Percentiles rank a stretch among this genome's conserved stretches.
These are phyloP conservation scores for Brachyrhaphis roseni DNA, from an alignment of 2,797 vertebrate species.

Conservation along the genomic window DNA sequence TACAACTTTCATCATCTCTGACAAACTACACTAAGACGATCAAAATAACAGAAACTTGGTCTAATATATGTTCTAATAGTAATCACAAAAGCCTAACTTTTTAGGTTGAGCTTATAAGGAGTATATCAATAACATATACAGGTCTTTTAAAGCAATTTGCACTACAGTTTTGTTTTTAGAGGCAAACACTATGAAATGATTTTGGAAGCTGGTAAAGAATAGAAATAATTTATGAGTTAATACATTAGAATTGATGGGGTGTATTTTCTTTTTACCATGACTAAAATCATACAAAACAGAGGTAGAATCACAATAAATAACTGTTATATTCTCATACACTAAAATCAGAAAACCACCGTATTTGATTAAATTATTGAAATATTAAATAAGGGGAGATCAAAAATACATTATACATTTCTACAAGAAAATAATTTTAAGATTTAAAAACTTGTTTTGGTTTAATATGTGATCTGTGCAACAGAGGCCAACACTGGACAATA, in stretches of 20 bases:
- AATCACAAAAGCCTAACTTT: neutral
- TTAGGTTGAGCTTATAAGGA: neutral
- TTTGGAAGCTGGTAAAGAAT: neutral
- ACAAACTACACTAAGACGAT: constrained; percentile 18
- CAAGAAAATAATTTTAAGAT: neutral
- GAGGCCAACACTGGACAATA: neutral
- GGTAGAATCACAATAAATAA: neutral
- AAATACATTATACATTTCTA: neutral
- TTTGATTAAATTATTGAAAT: neutral
- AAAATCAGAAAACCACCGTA: neutral
- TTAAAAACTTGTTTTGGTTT: neutral
- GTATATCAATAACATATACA: neutral
- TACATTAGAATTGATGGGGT: neutral
- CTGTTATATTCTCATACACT: neutral
- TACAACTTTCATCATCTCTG: constrained; percentile 72
- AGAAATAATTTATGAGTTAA: neutral
- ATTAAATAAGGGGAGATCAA: neutral
- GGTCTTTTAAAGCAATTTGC: neutral
- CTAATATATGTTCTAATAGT: neutral
- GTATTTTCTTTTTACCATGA: neutral
- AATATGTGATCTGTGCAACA: neutral
- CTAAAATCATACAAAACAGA: neutral
- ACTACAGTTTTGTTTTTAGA: neutral
- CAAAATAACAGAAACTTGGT: constrained; percentile 42
- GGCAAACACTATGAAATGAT: neutral